A percentile compares a stretch with the other conserved stretches of the same genome.
These are phyloP conservation scores for Myocastor coypus DNA, from an alignment of 2,113 vertebrate species.

Conservation along the genomic window DNA sequence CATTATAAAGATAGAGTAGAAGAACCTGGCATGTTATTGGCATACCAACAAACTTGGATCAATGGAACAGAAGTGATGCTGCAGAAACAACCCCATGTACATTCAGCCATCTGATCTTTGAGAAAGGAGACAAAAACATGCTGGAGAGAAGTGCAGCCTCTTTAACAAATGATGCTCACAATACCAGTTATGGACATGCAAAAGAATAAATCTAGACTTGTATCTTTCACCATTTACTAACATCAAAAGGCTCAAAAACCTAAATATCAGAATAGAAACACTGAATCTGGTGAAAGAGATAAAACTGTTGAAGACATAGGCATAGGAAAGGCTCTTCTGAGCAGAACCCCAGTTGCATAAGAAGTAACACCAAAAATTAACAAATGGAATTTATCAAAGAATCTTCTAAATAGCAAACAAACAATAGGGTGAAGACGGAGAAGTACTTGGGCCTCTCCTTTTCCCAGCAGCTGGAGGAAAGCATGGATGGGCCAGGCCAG, in stretches of 20 bases:
- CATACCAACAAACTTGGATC: too few relatives aligned
- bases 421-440: background rate
- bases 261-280: background rate
- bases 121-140: too few relatives aligned
- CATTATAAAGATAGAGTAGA: too few relatives aligned
- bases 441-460: background rate
- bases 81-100: too few relatives aligned
- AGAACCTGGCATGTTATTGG: too few relatives aligned
- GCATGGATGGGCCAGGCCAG: background rate
- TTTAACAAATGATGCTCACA: background rate
- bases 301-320: background rate
- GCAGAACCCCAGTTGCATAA: background rate
- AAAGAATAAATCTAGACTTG: background rate
- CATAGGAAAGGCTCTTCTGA: background rate
- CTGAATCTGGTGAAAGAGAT: background rate
- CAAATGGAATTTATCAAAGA: background rate
- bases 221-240: background rate
- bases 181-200: background rate
- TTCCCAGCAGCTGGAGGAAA: background rate
- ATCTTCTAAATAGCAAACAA: background rate
- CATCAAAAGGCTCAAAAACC: background rate
- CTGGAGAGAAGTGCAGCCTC: background rate
- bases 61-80: too few relatives aligned
- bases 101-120: too few relatives aligned
- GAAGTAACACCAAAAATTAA: background rate